These are phyloP conservation scores for Peromyscus leucopus DNA, from an alignment of 2,113 vertebrate species.

Conservation along the genomic window DNA sequence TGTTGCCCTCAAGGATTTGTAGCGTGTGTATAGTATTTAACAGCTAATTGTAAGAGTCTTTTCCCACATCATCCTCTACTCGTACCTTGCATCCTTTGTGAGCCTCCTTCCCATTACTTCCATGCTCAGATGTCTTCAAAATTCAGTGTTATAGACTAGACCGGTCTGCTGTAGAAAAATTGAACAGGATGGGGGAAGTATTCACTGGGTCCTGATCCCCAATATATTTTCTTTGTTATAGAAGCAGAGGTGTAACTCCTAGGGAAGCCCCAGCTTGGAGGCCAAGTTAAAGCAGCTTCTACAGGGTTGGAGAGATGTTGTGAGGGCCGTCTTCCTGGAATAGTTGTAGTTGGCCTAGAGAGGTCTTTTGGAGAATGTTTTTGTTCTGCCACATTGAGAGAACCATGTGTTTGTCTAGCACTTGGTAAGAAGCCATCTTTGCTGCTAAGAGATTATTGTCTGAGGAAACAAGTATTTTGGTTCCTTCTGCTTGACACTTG, in stretches of 20 bases:
- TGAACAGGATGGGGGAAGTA: neutral
- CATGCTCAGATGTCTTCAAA: neutral
- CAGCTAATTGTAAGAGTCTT: neutral
- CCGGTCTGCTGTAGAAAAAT: neutral
- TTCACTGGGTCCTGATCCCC: neutral
- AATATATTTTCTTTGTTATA: neutral
- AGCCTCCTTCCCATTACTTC: neutral
- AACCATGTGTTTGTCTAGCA: neutral
- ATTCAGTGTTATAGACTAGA: neutral
- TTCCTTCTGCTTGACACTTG: neutral
- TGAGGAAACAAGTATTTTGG: neutral
- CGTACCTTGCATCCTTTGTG: neutral
- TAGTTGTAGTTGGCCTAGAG: neutral
- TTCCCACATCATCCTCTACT: neutral
- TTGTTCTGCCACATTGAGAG: slow-evolving; percentile 22
- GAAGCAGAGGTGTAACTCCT: neutral
- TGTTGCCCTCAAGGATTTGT: neutral
- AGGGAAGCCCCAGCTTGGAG: too few species aligned
- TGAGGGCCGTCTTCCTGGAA: neutral
- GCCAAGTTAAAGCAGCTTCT: neutral
- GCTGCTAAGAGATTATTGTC: neutral
- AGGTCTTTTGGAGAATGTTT: neutral
- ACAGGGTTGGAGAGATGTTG: neutral
- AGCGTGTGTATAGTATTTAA: neutral
- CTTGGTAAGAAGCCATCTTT: neutral